Base-by-base conservation (phyloP, 2,888 invertebrate species). In the Platypus cylindrus region DNA sequence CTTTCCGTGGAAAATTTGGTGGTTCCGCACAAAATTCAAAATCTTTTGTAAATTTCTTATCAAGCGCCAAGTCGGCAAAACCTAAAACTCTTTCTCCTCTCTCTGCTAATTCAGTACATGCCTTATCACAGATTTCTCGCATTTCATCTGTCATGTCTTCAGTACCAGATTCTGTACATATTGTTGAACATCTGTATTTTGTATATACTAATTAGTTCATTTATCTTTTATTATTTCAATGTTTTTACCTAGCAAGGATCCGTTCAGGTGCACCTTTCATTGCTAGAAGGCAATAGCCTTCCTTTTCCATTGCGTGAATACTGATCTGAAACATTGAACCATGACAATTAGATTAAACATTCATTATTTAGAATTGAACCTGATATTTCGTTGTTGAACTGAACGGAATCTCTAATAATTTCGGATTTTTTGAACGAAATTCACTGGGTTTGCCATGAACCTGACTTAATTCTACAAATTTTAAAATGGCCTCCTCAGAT, bases 81-180 rank as follows among this genome's bases (percentile, higher is more conserved):
- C 85, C 84, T 32, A 87, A 66, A 2, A 91, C 87, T 40, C 90
- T 70, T 60, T 90, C 89, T 15, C 90, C 90, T 30, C 49, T 52
- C 37, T 53, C 83, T 35, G 87, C 91, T 32, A 91, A 60, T 56
- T 82, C 82, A 32, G 78, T 70, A 57, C 89, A 87, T 34, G 78
- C 73, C 30, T 67, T 65, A 52, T 77, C 75, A 31, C 79, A 67
- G 30, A 68, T 66, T 39, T 67, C 64, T 46, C 73, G 68, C 51
- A 71, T 58, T 17, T 63, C 60, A 1, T 62, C 55, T 2, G 64
- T 67, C 38, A 86, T 58, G 3, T 60, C 57, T 28, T 59, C 62
- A 5, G 71, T 71, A 26, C 66, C 60, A 3, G 72, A 72, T 17
- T 71, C 65, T 17, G 70, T 49, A 46, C 68, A 57, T 41, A 79